A percentile compares a stretch with the other conserved stretches of the same genome.
These are phyloP conservation scores for Epistrophe eligans DNA, from an alignment of 2,888 invertebrate species.

Conservation along the genomic window DNA sequence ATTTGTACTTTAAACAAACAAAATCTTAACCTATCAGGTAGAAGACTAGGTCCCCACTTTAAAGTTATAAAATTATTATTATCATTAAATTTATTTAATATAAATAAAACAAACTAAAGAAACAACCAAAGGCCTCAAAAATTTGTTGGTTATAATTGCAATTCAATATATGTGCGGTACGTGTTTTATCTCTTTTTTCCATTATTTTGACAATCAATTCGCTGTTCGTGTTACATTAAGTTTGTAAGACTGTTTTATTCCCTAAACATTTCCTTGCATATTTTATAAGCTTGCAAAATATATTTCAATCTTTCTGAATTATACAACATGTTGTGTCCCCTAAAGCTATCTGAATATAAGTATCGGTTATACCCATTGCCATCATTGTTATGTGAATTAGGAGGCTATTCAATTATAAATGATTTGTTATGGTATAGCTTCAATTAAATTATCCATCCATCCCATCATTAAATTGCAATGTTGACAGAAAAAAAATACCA, in stretches of 20 bases:
- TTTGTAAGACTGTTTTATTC: neutral
- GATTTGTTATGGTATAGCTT: slow-evolving; percentile 2
- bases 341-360: neutral
- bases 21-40: no score
- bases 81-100: no score
- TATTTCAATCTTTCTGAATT: slow-evolving; percentile 3
- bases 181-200: no score
- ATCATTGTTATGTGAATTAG: neutral
- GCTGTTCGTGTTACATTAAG: neutral
- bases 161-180: neutral
- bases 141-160: no score
- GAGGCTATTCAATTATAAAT: slow-evolving; percentile 7
- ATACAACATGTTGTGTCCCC: neutral
- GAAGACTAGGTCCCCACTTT: no score
- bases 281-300: neutral
- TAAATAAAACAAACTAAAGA: no score
- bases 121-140: no score
- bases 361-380: no score
- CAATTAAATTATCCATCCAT: slow-evolving; percentile 1
- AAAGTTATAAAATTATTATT: no score
- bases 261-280: neutral
- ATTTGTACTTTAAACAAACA: no score
- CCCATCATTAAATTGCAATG: neutral
- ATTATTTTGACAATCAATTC: neutral
- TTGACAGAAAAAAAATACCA: neutral